Conservation (phyloP, 2,113 vertebrate species). For the Mastomys natalensis region DNA sequence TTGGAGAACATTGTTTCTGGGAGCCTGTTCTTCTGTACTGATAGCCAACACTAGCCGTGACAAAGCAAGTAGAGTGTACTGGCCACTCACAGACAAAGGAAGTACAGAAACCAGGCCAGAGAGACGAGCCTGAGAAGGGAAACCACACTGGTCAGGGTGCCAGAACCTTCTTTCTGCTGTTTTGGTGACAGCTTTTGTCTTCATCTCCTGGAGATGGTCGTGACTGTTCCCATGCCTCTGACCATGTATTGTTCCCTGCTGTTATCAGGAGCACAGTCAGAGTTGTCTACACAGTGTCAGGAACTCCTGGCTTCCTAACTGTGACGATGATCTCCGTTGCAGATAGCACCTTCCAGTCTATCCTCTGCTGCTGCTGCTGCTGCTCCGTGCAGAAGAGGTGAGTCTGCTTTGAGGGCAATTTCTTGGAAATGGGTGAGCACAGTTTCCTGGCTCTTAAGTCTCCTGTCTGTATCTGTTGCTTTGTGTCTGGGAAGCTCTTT, state of each 20-base stretch:
- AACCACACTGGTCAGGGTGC: conserved; percentile 74
- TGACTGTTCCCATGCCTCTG: not conserved
- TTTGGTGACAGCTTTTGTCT: not conserved
- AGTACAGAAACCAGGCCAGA: conserved; percentile 58
- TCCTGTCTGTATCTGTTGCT: not conserved
- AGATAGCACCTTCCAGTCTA: conserved; percentile 87
- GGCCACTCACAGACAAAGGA: conserved; percentile 60
- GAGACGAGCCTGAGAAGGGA: conserved; percentile 73
- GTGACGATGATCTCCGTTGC: conserved; percentile 81
- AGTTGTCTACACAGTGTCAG: not conserved
- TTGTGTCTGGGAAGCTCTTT: not conserved
- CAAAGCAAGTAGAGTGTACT: not conserved
- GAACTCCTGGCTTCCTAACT: not conserved
- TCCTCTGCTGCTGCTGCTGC: conserved; percentile 87
- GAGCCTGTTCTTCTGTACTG: not conserved
- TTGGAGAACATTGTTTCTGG: not conserved
- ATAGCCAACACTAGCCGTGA: not conserved
- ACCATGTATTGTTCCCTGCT: accelerated
- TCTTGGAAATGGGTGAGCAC: not conserved
- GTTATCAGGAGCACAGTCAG: not conserved
- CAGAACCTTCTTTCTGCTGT: not conserved
- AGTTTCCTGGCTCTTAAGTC: not conserved
- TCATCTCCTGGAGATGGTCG: not conserved
- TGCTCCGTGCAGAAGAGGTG: conserved; percentile 87
- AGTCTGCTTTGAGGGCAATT: not conserved